A percentile compares a stretch with the other conserved stretches of the same genome.
These are phyloP conservation scores for Neolamprologus cancellatus DNA, from an alignment of 2,113 vertebrate genomes.

Conservation along the genomic window DNA sequence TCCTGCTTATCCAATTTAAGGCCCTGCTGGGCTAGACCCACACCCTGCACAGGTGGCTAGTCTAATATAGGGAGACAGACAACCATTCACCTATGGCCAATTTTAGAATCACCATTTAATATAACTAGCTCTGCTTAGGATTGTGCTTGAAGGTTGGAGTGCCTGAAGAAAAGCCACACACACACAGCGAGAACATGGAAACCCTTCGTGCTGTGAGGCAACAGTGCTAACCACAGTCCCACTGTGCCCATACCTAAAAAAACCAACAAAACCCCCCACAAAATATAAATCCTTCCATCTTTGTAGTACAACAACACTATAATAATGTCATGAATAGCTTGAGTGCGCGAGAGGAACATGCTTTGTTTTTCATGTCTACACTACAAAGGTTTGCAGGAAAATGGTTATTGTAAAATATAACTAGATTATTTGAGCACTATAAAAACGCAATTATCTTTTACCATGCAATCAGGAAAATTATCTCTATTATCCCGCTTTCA, in stretches of 20 bases:
- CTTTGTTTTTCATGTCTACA: neutral
- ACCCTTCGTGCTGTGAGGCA: neutral
- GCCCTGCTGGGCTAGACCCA: neutral
- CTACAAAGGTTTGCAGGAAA: neutral
- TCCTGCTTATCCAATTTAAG: neutral
- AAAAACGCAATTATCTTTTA: neutral
- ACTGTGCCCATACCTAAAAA: neutral
- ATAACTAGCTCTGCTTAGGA: neutral
- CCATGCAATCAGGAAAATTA: neutral
- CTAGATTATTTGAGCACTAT: neutral
- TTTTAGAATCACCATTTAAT: neutral
- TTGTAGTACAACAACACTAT: neutral
- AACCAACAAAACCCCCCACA: fast-evolving
- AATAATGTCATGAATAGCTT: neutral
- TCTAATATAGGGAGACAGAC: neutral
- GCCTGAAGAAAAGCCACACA: neutral
- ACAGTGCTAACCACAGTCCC: neutral
- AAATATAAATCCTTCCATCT: neutral
- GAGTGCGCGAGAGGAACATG: neutral
- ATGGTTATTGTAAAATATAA: neutral
- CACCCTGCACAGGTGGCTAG: neutral
- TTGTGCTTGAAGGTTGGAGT: neutral
- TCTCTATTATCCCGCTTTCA: neutral
- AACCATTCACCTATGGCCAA: neutral
- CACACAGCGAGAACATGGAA: neutral